These are phyloP conservation scores for Phytoseiulus persimilis DNA, from an alignment of 2,888 invertebrate species.

Conservation along the genomic window DNA sequence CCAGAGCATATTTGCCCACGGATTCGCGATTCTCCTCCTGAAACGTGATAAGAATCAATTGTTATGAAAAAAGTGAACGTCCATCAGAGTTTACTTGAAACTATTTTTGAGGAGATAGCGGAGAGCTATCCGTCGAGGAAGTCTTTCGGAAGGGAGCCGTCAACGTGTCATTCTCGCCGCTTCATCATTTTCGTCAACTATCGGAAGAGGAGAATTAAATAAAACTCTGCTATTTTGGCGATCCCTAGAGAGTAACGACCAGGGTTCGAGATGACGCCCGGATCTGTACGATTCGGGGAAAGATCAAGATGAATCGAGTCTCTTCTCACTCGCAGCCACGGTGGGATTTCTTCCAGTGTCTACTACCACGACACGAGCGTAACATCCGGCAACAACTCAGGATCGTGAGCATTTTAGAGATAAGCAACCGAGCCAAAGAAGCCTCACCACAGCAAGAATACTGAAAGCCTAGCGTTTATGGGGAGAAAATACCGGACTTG, in stretches of 20 bases:
- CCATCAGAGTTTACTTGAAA: background rate
- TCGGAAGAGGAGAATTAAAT: background rate
- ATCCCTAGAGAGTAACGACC: background rate
- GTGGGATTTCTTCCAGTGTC: background rate
- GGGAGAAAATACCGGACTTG: background rate
- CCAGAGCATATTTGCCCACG: background rate
- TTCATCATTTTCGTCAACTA: background rate
- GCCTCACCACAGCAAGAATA: background rate
- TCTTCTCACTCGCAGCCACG: background rate
- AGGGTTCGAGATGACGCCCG: background rate
- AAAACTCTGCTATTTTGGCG: background rate
- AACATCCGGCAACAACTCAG: background rate
- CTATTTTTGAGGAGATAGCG: background rate
- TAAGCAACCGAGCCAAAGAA: background rate
- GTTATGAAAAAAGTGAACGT: background rate
- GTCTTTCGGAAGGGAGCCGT: background rate
- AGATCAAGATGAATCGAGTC: background rate
- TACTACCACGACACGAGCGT: background rate
- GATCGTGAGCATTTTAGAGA: background rate
- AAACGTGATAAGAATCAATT: background rate
- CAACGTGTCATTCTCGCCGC: background rate
- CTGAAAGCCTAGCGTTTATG: background rate
- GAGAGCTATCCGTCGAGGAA: background rate
- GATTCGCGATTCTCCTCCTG: conserved; percentile 5
- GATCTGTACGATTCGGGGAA: background rate